Base-by-base conservation (phyloP, 1,140 invertebrate species). In the Cydia splendana region DNA sequence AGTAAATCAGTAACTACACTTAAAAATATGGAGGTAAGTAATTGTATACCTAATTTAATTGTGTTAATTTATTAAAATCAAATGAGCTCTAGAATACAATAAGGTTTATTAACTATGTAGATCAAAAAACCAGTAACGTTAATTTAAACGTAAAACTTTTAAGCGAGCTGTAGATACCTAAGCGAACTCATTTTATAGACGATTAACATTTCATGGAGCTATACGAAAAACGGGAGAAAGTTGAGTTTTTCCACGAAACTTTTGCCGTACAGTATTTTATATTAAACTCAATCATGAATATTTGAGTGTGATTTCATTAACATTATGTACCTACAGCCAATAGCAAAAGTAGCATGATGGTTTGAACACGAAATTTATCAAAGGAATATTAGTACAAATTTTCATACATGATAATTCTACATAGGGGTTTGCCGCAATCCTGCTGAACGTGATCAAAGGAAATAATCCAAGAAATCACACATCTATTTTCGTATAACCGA, bases 171-270 rank as follows among this genome's bases (percentile, higher is more conserved):
- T 69, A 69, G 65, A 28, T 69, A 69, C 30, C 65, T 38, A 69
- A 38, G 65, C 30, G 65, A 69, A 69, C 30, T 69, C 34, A 69
- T 69, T 69, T 69, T 69, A 69, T 69, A 69, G 65, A 34, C 65
- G 4, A 69, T 69, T 69, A 69, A 38, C 65, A 69, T 69, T 69
- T 69, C 65, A 69, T 69, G 34, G 28, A 28, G 12, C 20, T 69
- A 28, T 69, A 69, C 65, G 30, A 69, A 30, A 69, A 69, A 69
- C 65, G 65, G 65, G 65, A 69, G 65, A 69, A 69, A 38, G 30
- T 69, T 69, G 30, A 69, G 28, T 38, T 71, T n/a, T 71, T 71
- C 34, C n/a, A 42, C 30, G 34, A 71, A 71, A 71, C 67, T 71
- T 71, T 71, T 18, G 13, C 30, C 18, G 34, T 71, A 45, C 38